These are phyloP conservation scores for Mayetiola destructor DNA, from an alignment of 2,888 invertebrate genomes.

Conservation along the genomic window DNA sequence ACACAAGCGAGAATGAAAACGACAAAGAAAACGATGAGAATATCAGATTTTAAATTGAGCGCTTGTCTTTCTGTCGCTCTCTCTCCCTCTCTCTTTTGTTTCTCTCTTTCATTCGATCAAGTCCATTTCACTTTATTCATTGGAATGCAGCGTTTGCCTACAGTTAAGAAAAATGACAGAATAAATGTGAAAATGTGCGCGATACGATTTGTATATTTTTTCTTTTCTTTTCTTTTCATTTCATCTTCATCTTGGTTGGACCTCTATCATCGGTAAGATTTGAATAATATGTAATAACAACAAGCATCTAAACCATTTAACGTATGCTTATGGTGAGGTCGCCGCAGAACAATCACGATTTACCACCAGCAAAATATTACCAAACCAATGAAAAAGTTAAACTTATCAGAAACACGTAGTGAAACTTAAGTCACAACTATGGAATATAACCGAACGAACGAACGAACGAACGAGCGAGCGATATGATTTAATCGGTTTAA, in stretches of 20 bases:
- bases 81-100: no score
- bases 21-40: background rate
- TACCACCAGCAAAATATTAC: background rate
- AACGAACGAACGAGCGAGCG: no score
- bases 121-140: background rate
- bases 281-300: no score
- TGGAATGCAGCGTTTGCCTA: slow-evolving; percentile 5
- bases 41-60: background rate
- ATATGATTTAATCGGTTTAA: slow-evolving; percentile 4
- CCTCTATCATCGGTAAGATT: no score
- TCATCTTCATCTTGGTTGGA: no score
- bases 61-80: no score
- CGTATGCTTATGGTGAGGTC: slow-evolving; percentile 10
- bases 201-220: background rate
- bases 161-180: slow-evolving; percentile 12
- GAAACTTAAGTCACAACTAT: no score
- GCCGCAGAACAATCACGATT: slow-evolving; percentile 12
- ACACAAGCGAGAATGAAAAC: background rate
- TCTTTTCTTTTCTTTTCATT: no score
- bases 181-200: background rate
- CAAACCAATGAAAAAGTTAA: background rate
- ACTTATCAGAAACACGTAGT: no score
- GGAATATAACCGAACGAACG: slow-evolving; percentile 5
- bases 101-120: background rate
- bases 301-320: background rate